phyloP scores from a whole-genome alignment of 2,888 invertebrate species.

The Spodoptera picta region DNA sequence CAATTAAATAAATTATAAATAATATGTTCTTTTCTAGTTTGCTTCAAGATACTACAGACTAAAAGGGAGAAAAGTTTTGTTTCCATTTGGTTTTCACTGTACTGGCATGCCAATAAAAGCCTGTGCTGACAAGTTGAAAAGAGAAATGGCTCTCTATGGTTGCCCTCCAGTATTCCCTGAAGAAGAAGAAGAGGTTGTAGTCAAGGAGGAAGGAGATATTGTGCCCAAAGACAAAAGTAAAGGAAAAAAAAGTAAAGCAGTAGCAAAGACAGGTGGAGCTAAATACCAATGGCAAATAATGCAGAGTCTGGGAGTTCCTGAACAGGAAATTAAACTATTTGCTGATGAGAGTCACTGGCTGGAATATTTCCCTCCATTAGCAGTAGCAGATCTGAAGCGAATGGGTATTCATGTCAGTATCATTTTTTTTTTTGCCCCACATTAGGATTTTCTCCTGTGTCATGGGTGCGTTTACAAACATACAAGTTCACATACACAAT shows the following conservation, averaged over 20 bases:
- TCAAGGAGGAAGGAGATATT: slow-evolving; percentile 87
- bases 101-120: slow-evolving; percentile 99
- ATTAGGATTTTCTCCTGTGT: no score
- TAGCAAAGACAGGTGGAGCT: slow-evolving; percentile 95
- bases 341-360: slow-evolving; percentile 97
- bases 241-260: slow-evolving; percentile 98
- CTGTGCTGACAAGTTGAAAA: slow-evolving; percentile 98
- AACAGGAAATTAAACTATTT: slow-evolving; percentile 98
- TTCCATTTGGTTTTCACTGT: slow-evolving; percentile 99
- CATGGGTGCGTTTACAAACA: no score
- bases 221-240: slow-evolving; percentile 91
- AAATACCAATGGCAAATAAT: slow-evolving; percentile 99
- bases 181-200: slow-evolving; percentile 83
- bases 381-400: slow-evolving; percentile 94
- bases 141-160: slow-evolving; percentile 97
- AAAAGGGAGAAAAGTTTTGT: slow-evolving; percentile 96
- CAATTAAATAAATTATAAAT: no score
- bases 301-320: slow-evolving; percentile 95
- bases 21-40: slow-evolving; percentile 89
- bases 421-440: no score
- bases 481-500: no score
- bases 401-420: slow-evolving; percentile 96
- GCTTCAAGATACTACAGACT: slow-evolving; percentile 97
- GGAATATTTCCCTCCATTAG: slow-evolving; percentile 98
- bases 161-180: slow-evolving; percentile 97